Conservation (phyloP, 2,888 invertebrate genomes). For the Geophilus truncorum region DNA sequence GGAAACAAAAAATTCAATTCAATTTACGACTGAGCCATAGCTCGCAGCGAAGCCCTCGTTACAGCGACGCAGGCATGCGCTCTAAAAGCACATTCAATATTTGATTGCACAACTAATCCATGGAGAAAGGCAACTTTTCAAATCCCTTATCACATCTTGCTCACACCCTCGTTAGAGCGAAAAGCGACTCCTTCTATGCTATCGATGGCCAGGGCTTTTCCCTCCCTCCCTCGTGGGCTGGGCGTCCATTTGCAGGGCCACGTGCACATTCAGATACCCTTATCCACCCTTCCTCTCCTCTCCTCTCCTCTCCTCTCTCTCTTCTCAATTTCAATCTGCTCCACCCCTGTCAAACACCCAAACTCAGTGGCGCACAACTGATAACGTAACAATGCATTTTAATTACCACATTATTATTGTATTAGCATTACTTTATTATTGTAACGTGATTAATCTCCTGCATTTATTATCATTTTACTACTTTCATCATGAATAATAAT, state of each 20-base stretch:
- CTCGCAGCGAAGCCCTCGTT: neutral
- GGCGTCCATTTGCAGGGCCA: conserved; percentile 8
- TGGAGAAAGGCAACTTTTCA: conserved; percentile 15
- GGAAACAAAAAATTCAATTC: neutral
- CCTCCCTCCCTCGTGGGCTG: conserved; percentile 12
- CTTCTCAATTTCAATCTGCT: neutral
- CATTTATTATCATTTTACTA: neutral
- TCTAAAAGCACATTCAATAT: conserved; percentile 25
- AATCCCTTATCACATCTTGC: neutral
- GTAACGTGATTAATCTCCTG: conserved; percentile 1
- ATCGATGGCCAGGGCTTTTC: conserved; percentile 3
- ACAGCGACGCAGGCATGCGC: neutral
- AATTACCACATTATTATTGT: conserved; percentile 14
- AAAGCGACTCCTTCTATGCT: neutral
- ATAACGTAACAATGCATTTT: conserved; percentile 13
- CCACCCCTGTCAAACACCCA: neutral
- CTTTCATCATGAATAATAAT: neutral
- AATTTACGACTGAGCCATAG: neutral
- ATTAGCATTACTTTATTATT: conserved; percentile 14
- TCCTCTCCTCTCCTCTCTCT: no score
- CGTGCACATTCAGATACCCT: conserved; percentile 4
- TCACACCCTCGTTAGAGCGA: neutral
- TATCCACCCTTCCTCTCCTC: neutral
- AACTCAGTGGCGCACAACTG: conserved; percentile 2
- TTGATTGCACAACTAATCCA: conserved; percentile 8